phyloP scores from a whole-genome alignment of 2,888 invertebrate genomes.

The Beris morrisii region DNA sequence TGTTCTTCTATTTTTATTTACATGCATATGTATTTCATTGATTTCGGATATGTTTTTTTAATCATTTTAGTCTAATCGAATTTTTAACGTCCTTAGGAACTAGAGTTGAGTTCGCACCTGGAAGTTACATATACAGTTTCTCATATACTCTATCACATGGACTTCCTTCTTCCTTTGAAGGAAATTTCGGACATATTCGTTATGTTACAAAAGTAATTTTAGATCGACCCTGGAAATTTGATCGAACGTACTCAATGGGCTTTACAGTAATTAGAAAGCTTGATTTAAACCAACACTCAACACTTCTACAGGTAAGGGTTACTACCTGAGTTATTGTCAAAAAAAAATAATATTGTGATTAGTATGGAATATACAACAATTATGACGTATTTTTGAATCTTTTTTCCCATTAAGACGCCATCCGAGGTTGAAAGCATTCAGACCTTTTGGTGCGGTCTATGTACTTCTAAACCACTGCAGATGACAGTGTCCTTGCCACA shows the following conservation, averaged over 20 bases:
- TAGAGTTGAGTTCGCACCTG: slow-evolving; percentile 71
- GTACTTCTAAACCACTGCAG: slow-evolving; percentile 70
- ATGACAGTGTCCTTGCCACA: slow-evolving; percentile 70
- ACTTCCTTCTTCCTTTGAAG: slow-evolving; percentile 80
- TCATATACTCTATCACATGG: slow-evolving; percentile 69
- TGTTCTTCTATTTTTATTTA: background rate
- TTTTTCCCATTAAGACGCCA: slow-evolving; percentile 59
- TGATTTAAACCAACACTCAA: slow-evolving; percentile 77
- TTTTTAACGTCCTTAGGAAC: slow-evolving; percentile 56
- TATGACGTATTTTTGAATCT: background rate
- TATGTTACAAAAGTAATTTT: slow-evolving; percentile 78
- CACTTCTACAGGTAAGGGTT: slow-evolving; percentile 61
- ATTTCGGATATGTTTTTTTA: background rate
- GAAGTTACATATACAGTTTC: slow-evolving; percentile 75
- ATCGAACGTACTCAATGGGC: slow-evolving; percentile 77
- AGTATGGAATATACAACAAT: no score
- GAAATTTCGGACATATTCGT: slow-evolving; percentile 73
- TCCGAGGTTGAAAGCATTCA: slow-evolving; percentile 71
- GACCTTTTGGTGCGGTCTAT: slow-evolving; percentile 78
- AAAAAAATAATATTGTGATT: slow-evolving; percentile 36
- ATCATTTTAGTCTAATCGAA: no score
- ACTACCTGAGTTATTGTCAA: background rate
- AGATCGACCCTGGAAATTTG: slow-evolving; percentile 81
- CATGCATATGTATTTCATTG: background rate
- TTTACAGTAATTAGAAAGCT: slow-evolving; percentile 81